A percentile compares a stretch with the other conserved stretches of the same genome.
phyloP scores from a whole-genome alignment of 2,888 invertebrate genomes.

The Nomada ferruginata region DNA sequence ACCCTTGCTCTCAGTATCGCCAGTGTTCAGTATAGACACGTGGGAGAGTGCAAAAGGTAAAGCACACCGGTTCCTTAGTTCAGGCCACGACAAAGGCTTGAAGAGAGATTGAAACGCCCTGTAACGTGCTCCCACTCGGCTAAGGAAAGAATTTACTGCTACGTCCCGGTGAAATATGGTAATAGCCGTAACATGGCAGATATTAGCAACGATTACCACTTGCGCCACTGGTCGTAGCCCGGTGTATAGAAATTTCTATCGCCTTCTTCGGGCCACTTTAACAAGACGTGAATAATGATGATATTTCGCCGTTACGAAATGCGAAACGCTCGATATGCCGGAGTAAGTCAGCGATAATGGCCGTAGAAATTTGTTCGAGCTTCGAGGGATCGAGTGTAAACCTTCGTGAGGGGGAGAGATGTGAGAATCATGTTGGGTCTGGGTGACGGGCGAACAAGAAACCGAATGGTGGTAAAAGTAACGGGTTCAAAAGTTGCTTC shows the following conservation, averaged over 20 bases:
- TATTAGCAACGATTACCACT: constrained; percentile 74
- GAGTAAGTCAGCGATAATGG: constrained; percentile 67
- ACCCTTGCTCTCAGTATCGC: background rate
- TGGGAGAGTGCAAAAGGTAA: constrained; percentile 52
- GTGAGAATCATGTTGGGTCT: background rate
- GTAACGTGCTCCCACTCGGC: constrained; percentile 48
- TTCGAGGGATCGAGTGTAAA: constrained; percentile 29
- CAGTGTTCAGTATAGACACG: constrained; percentile 34
- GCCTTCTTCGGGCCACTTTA: constrained; percentile 56
- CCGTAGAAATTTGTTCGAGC: constrained; percentile 53
- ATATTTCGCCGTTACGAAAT: constrained; percentile 66
- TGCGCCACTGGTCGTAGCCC: constrained; percentile 59
- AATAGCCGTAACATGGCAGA: constrained; percentile 72
- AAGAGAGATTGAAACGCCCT: constrained; percentile 61
- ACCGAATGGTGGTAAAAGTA: background rate
- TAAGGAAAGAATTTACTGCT: constrained; percentile 65
- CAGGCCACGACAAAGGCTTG: constrained; percentile 44
- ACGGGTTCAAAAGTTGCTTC: too few relatives aligned
- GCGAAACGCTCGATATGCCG: constrained; percentile 47
- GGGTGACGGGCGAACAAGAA: background rate
- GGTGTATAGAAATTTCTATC: constrained; percentile 55
- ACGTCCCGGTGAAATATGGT: constrained; percentile 68
- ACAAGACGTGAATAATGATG: constrained; percentile 66
- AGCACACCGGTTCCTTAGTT: constrained; percentile 15
- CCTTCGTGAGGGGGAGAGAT: background rate